Evolutionary conservation across 2,113 vertebrate genomes (phyloP), one percentile per base, ranked within the genome.

Genomic region (Carlito syrichta): DNA sequence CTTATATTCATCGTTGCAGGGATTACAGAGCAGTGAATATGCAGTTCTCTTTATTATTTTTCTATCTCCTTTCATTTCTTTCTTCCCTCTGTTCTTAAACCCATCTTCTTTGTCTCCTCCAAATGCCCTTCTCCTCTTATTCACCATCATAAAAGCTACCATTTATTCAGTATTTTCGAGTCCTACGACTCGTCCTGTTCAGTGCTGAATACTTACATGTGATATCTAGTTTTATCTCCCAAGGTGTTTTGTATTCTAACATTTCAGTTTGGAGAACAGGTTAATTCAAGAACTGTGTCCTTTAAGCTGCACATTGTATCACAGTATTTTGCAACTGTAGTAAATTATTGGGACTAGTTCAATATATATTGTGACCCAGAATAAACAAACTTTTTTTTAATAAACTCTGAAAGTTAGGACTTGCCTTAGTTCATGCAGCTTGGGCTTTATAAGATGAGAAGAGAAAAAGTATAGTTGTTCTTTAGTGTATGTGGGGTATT

Each of bases 321-420:
- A 50, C 19, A 73, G 3, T 40, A 50, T 40, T 60, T 71, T 94
- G 23, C n/a, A 91, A 50, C 6, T n/a, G 8, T 8, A 9, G 0
- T 60, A 50, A 89, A 86, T 4, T 56, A 5, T 8, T 63, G 14
- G 77, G 25, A 68, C 35, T n/a, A 23, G 23, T 38, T 60, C 8
- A 48, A 6, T 2, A n/a, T 48, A 43, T 43, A 9, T 0, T 25
- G 1, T 2, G 12, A 13, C 13, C 20, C 14, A 73, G 45, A 93
- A 43, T 30, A 84, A 90, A 85, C 14, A 69, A 27, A 56, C 30
- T 40, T 77, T 69, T 52, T 40, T 84, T 45, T 40, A 40, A n/a
- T n/a, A n/a, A n/a, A 40, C 40, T 81, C 40, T 82, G 32, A 74
- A 93, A 48, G 6, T 17, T 54, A 73, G 35, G 22, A 12, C 38